phyloP scores from a whole-genome alignment of 23 tunicate genomes.

The Pegea sp. region DNA sequence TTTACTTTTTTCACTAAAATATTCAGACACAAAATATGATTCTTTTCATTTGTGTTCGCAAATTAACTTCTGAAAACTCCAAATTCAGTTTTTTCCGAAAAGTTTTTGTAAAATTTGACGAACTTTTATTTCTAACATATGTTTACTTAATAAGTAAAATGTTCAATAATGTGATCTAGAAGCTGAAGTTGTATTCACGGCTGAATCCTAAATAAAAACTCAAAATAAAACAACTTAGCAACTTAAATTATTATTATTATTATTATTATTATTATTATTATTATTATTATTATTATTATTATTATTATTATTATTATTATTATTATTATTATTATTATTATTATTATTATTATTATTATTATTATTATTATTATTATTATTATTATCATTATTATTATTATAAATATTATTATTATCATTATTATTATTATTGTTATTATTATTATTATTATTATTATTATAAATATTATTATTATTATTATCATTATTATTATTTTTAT shows the following conservation, averaged over 20 bases:
- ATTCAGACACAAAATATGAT: too few species aligned
- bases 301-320: slow-evolving; percentile 1
- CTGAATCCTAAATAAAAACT: too few species aligned
- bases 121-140: too few species aligned
- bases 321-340: slow-evolving; percentile 1
- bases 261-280: slow-evolving; percentile 1
- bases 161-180: too few species aligned
- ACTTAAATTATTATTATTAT: slow-evolving; percentile 1
- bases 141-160: too few species aligned
- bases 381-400: slow-evolving; percentile 1
- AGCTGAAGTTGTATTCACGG: too few species aligned
- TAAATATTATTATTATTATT: background rate
- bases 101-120: too few species aligned
- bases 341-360: slow-evolving; percentile 1
- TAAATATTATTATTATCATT: background rate
- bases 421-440: slow-evolving; percentile 1
- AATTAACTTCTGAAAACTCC: too few species aligned
- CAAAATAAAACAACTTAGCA: too few species aligned
- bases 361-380: slow-evolving; percentile 1
- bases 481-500: background rate
- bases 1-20: too few species aligned
- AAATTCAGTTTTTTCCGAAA: too few species aligned
- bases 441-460: slow-evolving; percentile 1
- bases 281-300: slow-evolving; percentile 1
- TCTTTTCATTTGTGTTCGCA: too few species aligned